Base-by-base conservation (phyloP, 2,888 invertebrate genomes). In the Dolichomitus sp. region DNA sequence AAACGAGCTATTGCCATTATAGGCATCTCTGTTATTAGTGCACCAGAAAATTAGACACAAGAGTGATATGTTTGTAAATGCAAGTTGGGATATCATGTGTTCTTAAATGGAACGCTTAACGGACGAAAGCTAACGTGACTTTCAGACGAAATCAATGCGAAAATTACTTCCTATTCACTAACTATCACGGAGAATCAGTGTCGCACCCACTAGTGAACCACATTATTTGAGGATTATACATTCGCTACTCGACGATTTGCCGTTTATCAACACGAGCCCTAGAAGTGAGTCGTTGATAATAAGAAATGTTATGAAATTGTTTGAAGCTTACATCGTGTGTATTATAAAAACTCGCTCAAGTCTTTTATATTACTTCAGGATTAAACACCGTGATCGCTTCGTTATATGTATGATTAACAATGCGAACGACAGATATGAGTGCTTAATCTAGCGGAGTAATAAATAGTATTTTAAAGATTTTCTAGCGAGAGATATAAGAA, bases 191-290 rank as follows among this genome's bases (percentile, higher is more conserved):
- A 40, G 30, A 52, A 5, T 11, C 12, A 11, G 17, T 19, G 19
- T n/a, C 48, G 7, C 0, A 42, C 14, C 17, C n/a, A n/a, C 69
- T 81, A 83, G 80, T 80, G 37, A 59, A 27, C 45, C 42, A 14
- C 42, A n/a, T 40, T 52, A 27, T 33, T 70, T n/a, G 65, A 45
- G 33, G 45, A 23, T 40, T 61, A 17, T 40, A 79, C 61, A 48
- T 63, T 61, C 68, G 77, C 50, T 57, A 77, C 75, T 12, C 54
- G 74, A 86, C 88, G 89, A 84, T 84, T 79, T 87, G 81, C 88
- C 88, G 89, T 89, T 88, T 87, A 86, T 86, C 89, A 89, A 85
- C 86, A 79, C 85, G 85, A 86, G 88, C 88, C 85, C 84, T 88
- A 80, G 87, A 89, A 88, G 89, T 89, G 88, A 89, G 89, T 89